phyloP scores from a whole-genome alignment of 2,113 vertebrate genomes.

The Mellivora capensis region DNA sequence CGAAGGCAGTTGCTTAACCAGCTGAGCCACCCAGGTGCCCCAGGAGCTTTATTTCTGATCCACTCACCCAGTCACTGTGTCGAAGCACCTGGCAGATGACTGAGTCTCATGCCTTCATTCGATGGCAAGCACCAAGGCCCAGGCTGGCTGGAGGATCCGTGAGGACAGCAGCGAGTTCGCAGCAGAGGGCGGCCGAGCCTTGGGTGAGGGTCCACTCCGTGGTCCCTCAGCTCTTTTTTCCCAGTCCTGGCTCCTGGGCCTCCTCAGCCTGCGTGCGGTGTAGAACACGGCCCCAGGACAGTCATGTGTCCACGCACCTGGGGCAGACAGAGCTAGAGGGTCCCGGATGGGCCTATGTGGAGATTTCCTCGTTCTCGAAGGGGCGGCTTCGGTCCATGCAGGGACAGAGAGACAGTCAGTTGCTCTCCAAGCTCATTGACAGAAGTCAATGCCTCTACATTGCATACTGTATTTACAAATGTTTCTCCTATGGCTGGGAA shows the following conservation, averaged over 20 bases:
- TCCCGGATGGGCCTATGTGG: not conserved
- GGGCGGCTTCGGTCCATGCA: not conserved
- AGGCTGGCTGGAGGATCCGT: not conserved
- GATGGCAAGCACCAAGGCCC: not conserved
- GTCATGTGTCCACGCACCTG: accelerated
- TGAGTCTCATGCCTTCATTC: not conserved
- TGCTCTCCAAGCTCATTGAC: not conserved
- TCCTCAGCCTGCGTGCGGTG: not conserved
- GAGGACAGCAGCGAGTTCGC: too few relatives aligned
- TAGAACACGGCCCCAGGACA: not conserved
- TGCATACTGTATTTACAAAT: not conserved
- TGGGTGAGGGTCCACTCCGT: not conserved
- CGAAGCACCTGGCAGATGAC: not conserved
- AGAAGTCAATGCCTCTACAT: not conserved
- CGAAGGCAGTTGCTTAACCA: too few relatives aligned
- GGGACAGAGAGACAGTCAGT: too few relatives aligned
- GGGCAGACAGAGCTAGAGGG: not conserved
- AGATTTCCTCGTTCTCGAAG: not conserved
- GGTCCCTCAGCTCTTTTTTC: not conserved
- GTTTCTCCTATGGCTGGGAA: slow-evolving; percentile 3
- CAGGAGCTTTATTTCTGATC: not conserved
- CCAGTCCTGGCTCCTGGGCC: not conserved
- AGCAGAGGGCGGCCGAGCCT: not conserved
- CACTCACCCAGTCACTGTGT: not conserved
- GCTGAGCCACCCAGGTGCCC: too few relatives aligned